Evolutionary conservation across 1,140 invertebrate genomes (phyloP).

Genomic region (Notospermus geniculatus): DNA sequence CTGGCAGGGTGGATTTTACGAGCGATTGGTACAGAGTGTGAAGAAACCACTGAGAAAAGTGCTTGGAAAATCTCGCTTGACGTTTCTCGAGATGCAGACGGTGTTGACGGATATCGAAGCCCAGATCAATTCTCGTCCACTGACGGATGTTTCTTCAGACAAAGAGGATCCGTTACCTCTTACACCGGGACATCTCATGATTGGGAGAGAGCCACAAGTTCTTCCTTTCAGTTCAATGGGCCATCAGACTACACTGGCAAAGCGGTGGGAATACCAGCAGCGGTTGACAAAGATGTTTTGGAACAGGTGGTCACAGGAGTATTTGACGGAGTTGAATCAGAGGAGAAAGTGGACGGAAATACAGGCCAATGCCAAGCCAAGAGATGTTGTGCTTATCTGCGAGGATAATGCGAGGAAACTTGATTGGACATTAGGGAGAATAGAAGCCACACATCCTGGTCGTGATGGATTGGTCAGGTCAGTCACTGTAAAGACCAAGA

Average conservation of each 20-base stretch:
- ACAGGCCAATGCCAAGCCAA: not conserved
- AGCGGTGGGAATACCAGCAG: not conserved
- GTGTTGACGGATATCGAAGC: not conserved
- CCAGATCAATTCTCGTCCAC: not conserved
- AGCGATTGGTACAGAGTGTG: not conserved
- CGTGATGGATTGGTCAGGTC: not conserved
- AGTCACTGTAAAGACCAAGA: not conserved
- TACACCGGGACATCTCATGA: not conserved
- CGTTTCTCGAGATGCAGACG: not conserved
- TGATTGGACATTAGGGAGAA: not conserved
- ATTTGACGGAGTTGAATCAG: not conserved
- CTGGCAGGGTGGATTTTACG: constrained; percentile 5
- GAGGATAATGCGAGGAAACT: not conserved
- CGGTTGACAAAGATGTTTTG: not conserved
- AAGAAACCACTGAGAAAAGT: not conserved
- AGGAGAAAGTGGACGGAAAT: not conserved
- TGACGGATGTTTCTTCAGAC: not conserved
- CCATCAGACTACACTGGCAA: not conserved
- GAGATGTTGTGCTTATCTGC: not conserved
- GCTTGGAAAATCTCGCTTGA: not conserved
- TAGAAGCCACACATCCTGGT: not conserved
- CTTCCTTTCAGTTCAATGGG: not conserved
- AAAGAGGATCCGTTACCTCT: not conserved
- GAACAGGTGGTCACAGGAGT: not conserved
- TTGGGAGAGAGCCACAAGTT: not conserved